Conservation (phyloP, 1,140 invertebrate genomes). For the Drosophila tsacasi region DNA sequence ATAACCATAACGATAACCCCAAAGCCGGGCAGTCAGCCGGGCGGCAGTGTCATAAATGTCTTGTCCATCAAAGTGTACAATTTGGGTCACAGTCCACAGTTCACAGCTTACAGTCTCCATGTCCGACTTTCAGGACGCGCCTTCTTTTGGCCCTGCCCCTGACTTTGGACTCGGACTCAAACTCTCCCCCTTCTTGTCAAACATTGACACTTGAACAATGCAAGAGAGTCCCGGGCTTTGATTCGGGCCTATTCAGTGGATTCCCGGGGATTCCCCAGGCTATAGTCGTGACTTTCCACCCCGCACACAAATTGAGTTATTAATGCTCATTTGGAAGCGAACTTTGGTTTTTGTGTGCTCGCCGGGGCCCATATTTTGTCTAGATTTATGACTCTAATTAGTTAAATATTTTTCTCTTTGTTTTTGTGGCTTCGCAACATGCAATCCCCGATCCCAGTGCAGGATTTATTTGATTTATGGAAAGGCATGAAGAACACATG, state of each 20-base stretch:
- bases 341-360: slow-evolving; percentile 30
- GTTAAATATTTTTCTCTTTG: slow-evolving; percentile 55
- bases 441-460: slow-evolving; percentile 48
- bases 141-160: slow-evolving; percentile 26
- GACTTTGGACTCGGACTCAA: slow-evolving; percentile 1
- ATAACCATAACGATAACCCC: slow-evolving; percentile 43
- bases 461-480: slow-evolving; percentile 59
- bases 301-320: slow-evolving; percentile 47
- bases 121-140: slow-evolving; percentile 36
- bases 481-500: slow-evolving; percentile 20
- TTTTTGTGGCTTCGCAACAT: slow-evolving; percentile 60
- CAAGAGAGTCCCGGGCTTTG: slow-evolving; percentile 51
- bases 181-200: slow-evolving; percentile 15
- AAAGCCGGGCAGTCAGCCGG: slow-evolving; percentile 12
- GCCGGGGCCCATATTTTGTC: slow-evolving; percentile 45
- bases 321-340: slow-evolving; percentile 47
- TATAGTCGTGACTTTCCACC: not conserved
- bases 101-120: slow-evolving; percentile 8
- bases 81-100: slow-evolving; percentile 61
- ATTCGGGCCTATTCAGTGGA: slow-evolving; percentile 49
- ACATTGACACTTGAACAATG: slow-evolving; percentile 62
- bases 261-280: slow-evolving; percentile 9
- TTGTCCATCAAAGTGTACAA: slow-evolving; percentile 65
- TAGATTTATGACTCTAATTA: slow-evolving; percentile 77
- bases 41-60: slow-evolving; percentile 66